Percentiles rank a stretch among this genome's conserved stretches.
Evolutionary conservation across 2,888 invertebrate genomes (phyloP).

Genomic region (Trachelus stipa): DNA sequence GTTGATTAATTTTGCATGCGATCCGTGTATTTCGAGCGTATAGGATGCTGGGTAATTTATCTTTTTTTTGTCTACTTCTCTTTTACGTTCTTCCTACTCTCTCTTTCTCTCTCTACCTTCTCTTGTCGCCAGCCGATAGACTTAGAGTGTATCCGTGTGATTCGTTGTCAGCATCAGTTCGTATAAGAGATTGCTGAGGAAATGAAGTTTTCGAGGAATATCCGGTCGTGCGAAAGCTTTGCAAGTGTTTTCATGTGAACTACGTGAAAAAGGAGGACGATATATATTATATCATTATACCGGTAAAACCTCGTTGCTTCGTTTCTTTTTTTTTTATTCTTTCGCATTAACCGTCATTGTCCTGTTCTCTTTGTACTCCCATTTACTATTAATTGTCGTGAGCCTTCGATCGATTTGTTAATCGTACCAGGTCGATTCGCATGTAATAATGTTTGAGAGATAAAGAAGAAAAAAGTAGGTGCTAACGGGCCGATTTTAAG

Average conservation of each 20-base stretch:
- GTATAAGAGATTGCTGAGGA: not conserved
- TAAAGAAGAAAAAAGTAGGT: not conserved
- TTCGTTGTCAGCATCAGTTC: not conserved
- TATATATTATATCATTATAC: not conserved
- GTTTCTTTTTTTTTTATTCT: slow-evolving; percentile 29
- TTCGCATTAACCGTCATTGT: slow-evolving; percentile 46
- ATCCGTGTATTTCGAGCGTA: not conserved
- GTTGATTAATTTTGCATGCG: slow-evolving; percentile 8
- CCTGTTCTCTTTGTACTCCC: slow-evolving; percentile 49
- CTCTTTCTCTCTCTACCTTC: not conserved
- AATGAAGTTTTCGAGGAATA: not conserved
- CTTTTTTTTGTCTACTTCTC: not conserved
- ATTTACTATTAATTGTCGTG: slow-evolving; percentile 44
- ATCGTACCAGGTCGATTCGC: not conserved
- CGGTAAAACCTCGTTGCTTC: slow-evolving; percentile 28
- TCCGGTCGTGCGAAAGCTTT: not conserved
- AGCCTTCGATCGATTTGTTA: slow-evolving; percentile 10
- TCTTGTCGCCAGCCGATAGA: slow-evolving; percentile 5
- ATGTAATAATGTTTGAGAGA: not conserved
- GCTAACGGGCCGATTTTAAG: not conserved
- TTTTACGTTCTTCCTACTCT: not conserved
- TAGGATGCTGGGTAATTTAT: not conserved
- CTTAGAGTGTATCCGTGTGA: not conserved
- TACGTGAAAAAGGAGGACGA: not conserved
- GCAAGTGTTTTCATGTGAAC: not conserved